Evolutionary conservation across 1,140 invertebrate genomes (phyloP), one percentile per base, ranked within the genome.

Genomic region (Drosophila elegans): DNA sequence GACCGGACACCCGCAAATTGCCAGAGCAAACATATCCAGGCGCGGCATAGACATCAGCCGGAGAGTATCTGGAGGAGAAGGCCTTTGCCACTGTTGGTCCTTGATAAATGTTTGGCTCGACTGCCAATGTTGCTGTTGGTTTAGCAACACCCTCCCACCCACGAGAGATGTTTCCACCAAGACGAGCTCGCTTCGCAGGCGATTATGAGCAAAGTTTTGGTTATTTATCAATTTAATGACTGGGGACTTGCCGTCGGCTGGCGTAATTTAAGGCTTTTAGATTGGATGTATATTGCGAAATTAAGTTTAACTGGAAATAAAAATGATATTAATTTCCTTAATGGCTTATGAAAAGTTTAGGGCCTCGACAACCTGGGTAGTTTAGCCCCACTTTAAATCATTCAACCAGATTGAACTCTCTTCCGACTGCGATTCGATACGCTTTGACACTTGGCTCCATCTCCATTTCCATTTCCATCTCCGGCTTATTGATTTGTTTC

Each of bases 141-240:
- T 52, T 42, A 21, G 64, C 39, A 7, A 27, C 27, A 9, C 3
- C 51, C 29, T 45, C 10, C 41, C 13, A 12, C 36, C 39, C 32
- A 16, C 41, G 1, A 12, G 16, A 11, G 27, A 6, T 16, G 13
- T 32, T 36, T 57, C 59, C 74, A 54, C 52, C 46, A 48, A 68
- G 74, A 67, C 49, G 16, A 41, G 13, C 55, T 39, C 56, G 11
- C 36, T 52, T 57, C 61, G 41, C 42, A 41, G 62, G 80, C 84
- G 83, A 88, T 88, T 88, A 88, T 88, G 84, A 89, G 84, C 85
- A 89, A 88, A 88, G 72, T 88, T 88, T 85, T 68, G 68, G 83
- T 68, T 88, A 88, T 88, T 84, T 89, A 88, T 88, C 84, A 88
- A 88, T 89, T 88, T 88, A 90, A 89, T 88, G 84, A 68, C 84